Conservation (phyloP, 2,797 vertebrate species). For the Buphagus erythrorhynchus region DNA sequence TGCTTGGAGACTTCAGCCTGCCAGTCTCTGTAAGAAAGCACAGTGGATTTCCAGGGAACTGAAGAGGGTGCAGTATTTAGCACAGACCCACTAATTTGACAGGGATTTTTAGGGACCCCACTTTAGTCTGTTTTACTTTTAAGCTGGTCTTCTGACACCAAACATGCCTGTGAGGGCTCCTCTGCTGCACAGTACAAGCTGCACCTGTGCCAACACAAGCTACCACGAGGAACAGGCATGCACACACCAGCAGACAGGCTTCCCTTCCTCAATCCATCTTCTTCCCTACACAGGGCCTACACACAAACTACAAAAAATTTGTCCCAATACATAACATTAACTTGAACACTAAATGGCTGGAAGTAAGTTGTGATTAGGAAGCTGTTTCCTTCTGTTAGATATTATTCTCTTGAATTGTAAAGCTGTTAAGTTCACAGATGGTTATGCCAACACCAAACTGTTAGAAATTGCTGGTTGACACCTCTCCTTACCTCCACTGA, state of each 20-base stretch:
- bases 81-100: not conserved
- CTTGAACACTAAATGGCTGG: not conserved
- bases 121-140: not conserved
- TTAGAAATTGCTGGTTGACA: not conserved
- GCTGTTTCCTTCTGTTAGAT: not conserved
- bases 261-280: not conserved
- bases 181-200: not conserved
- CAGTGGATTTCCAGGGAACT: not conserved
- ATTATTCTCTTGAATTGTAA: not conserved
- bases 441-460: not conserved
- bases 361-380: not conserved
- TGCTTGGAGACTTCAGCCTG: not conserved
- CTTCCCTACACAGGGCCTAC: not conserved
- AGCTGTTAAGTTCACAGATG: not conserved
- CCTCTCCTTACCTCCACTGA: constrained; percentile 92
- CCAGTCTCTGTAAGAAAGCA: not conserved
- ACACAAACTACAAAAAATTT: not conserved
- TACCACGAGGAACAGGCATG: not conserved
- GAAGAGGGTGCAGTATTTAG: not conserved
- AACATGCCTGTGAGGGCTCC: not conserved
- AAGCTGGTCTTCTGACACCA: not conserved
- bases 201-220: not conserved
- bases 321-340: not conserved
- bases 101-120: not conserved
- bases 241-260: not conserved